Evolutionary conservation across 1,140 invertebrate species (phyloP), one percentile per base, ranked within the genome.

Genomic region (Linepithema humile): DNA sequence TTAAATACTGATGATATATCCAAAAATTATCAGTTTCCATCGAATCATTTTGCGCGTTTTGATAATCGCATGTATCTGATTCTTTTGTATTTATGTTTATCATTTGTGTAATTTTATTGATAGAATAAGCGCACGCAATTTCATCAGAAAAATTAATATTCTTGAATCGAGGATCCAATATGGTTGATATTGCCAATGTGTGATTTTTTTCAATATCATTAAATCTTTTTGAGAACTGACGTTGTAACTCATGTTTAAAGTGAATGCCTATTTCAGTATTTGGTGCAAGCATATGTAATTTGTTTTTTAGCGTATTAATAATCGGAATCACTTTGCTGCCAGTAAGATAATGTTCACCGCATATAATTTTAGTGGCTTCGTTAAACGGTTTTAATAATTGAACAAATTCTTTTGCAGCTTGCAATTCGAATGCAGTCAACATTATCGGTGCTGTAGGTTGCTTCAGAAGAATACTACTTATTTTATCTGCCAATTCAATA

Each of bases 161-260:
- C 9, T 69, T 50, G 2, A 69, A 69, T 69, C 65, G 15, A 48
- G 65, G 26, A 48, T 69, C 65, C 32, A 69, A 48, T 32, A 69
- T 48, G 10, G 65, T 69, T 5, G 65, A 48, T 29, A 69, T 69
- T 0, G 43, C 26, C 3, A 69, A n/a, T 7, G 15, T 0, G 10
- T 29, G 3, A 48, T 10, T 10, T 48, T 69, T 69, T 32, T 69
- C 43, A 32, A 69, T 69, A 32, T 29, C 10, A 29, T 0, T 12
- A 48, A 69, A 69, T 48, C 65, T 48, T 32, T 12, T 69, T 32
- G 9, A 26, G 26, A 29, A 48, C 0, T 69, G 7, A 45, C 3
- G 9, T 48, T 65, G 7, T 23, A 26, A 20, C 2, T 23, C 26
- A 65, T 1, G 23, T 69, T 69, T 53, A 12, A 69, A 69, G 7